Evolutionary conservation across 2,113 vertebrate species (phyloP).

Genomic region (Rhinichthys klamathensis): DNA sequence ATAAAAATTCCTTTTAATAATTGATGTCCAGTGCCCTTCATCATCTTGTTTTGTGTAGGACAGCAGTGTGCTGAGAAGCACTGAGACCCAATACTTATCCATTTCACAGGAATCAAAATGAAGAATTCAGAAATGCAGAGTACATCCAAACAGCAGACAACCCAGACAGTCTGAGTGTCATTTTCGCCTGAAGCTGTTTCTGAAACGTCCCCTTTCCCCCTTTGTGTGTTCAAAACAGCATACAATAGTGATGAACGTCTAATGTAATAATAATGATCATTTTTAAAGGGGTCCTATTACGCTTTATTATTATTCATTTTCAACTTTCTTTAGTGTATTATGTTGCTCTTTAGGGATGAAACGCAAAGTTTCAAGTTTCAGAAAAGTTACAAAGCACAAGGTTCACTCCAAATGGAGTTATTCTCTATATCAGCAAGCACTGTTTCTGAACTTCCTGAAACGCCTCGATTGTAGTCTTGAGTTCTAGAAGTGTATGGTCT

Average conservation of each 20-base stretch:
- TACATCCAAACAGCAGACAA: neutral
- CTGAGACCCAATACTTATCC: neutral
- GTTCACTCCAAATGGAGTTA: no score
- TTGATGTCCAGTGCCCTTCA: slow-evolving; percentile 19
- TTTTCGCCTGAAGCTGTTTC: neutral
- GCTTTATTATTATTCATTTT: no score
- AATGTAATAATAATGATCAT: neutral
- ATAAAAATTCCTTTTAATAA: neutral
- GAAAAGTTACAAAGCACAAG: no score
- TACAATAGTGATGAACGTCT: neutral
- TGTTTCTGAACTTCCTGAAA: no score
- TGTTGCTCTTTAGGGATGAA: no score
- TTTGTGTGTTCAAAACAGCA: neutral
- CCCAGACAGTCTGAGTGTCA: neutral
- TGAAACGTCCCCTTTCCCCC: neutral
- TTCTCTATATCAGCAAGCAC: no score
- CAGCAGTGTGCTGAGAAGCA: slow-evolving; percentile 11
- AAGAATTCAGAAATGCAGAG: slow-evolving; percentile 10
- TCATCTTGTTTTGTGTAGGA: neutral
- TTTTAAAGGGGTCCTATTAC: no score
- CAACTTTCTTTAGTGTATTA: no score
- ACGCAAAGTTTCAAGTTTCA: no score
- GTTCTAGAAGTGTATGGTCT: no score
- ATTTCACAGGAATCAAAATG: slow-evolving; percentile 1
- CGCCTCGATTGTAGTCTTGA: no score